Conservation (phyloP, 2,113 vertebrate genomes). For the Toxotes chatareus region DNA sequence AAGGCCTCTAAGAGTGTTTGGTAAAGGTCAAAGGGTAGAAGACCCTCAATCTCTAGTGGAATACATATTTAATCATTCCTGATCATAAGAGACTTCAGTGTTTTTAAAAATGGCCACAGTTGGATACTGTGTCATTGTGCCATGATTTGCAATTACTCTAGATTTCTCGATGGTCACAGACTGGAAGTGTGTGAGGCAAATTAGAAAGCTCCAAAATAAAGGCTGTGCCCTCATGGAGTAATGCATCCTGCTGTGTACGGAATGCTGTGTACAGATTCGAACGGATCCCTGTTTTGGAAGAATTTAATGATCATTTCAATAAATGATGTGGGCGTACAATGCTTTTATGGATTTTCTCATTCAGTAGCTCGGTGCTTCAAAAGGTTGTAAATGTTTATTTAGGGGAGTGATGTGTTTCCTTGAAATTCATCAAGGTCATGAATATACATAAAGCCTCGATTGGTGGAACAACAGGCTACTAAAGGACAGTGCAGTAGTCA, state of each 20-base stretch:
- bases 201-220: constrained; percentile 29
- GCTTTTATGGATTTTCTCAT: constrained; percentile 47
- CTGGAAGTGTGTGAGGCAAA: constrained; percentile 8
- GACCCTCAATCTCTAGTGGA: constrained; percentile 65
- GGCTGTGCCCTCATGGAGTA: not conserved
- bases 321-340: constrained; percentile 38
- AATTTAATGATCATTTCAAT: constrained; percentile 53
- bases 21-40: constrained; percentile 73
- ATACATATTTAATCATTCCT: constrained; percentile 76
- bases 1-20: constrained; percentile 56
- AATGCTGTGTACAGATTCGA: constrained; percentile 17
- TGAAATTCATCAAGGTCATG: constrained; percentile 61
- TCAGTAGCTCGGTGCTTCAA: constrained; percentile 46
- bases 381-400: constrained; percentile 70
- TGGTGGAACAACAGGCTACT: constrained; percentile 61
- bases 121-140: constrained; percentile 26
- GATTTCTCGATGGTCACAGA: constrained; percentile 8
- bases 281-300: constrained; percentile 29
- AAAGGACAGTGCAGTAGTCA: constrained; percentile 68
- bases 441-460: constrained; percentile 65
- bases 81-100: constrained; percentile 38
- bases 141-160: constrained; percentile 35
- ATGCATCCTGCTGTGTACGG: not conserved
- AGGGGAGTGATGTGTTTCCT: constrained; percentile 44
- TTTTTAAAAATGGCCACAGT: constrained; percentile 50